Base-by-base conservation (phyloP, 2,113 vertebrate genomes). In the Jaculus jaculus region DNA sequence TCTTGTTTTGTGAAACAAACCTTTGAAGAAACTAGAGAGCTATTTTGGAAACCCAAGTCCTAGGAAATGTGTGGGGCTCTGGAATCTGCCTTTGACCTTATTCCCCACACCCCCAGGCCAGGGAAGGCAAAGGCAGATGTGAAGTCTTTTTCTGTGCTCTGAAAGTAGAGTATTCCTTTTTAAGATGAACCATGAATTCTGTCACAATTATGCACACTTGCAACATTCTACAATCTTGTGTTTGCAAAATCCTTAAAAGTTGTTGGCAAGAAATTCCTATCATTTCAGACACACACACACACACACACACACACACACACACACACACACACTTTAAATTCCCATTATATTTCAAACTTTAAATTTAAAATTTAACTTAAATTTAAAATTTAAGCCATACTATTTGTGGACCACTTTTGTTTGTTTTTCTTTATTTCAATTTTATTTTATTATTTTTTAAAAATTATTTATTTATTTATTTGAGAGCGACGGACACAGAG, bases 21-120 rank as follows among this genome's bases (percentile, higher is more conserved):
- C 96, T 97, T 97, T 97, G 96, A 96, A 98, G 97, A 98, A 98
- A 98, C 88, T 91, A 96, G 97, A 98, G 97, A 98, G 87, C 84
- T 92, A 54, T 81, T 96, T 93, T 95, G 85, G 84, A 95, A 97
- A 96, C 77, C 65, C 32, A 94, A 93, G 91, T 58, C 92, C 39
- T 84, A 94, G 92, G 90, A 92, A 94, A 85, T 66, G 79, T 86
- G 60, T 90, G 68, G 21, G 92, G 58, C 73, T 94, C 91, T 91
- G 78, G 93, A 95, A 89, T 91, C 72, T 37, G 81, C 61, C 54
- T 95, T 82, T 95, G 92, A 95, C 94, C 89, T 94, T 92, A 89
- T 81, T 94, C 60, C 7, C 34, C 20, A 24, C 58, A 17, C 37
- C 54, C 28, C 21, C 17, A 15, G 83, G 39, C 37, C 83, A 74